Base-by-base conservation (phyloP, 2,113 vertebrate species). In the Dromiciops gliroides region DNA sequence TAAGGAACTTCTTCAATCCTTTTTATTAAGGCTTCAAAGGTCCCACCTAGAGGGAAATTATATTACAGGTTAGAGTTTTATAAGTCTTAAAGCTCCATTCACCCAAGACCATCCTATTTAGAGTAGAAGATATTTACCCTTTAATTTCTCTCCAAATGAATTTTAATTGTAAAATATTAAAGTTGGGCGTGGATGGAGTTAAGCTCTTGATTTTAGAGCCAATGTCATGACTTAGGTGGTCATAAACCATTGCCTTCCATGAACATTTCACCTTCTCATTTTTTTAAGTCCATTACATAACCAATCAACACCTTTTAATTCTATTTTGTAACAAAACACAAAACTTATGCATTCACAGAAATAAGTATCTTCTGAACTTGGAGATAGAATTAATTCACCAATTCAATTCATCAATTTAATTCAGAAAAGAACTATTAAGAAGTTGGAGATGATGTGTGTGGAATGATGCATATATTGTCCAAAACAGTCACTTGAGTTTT, bases 11-110 rank as follows among this genome's bases (percentile, higher is more conserved):
- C 50, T 92, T 92, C 50, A 50, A 91, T 52, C 92, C 28, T 56
- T 91, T 48, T 95, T 95, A 90, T 47, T 50, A 92, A 93, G 89
- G 90, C 92, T 93, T 60, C 51, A 90, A 92, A 91, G 26, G 75
- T 60, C 75, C 51, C 83, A 83, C 89, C 50, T 28, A 93, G 37
- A 31, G 89, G 88, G 90, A 96, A 94, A 92, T 92, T 95, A 50
- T 53, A 91, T 44, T 93, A 50, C 24, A 48, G 48, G 47, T 8
- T 53, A 89, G 52, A 90, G 89, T 48, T 90, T 88, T n/a, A 92
- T 52, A 94, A 53, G 49, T 91, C 31, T 75, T 75, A 75, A 37
- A 16, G 31, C 31, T 75, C 31, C 16, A 75, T 75, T 16, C 14
- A 37, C 60, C 31, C 31, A 19, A 75, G 37, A n/a, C n/a, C 60